Base-by-base conservation (phyloP, 2,797 vertebrate species). In the Antennarius maculatus region DNA sequence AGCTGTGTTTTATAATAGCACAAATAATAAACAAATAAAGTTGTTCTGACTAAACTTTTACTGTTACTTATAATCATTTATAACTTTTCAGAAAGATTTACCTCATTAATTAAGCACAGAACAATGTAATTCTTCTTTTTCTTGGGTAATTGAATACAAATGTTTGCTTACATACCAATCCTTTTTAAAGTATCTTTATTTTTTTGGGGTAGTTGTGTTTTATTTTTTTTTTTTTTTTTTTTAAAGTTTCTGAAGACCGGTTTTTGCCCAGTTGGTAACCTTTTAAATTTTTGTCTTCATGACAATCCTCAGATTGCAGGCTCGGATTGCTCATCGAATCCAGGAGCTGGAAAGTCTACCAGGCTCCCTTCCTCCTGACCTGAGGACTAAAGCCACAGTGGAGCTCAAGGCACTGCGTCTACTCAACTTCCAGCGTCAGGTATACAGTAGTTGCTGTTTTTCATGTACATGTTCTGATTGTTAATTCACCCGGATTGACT, bases 291-390 rank as follows among this genome's bases (percentile, higher is more conserved):
- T 49, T 4, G 18, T 34, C 28, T 45, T 17, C 5, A 0, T 58
- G 1, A 45, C 41, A 18, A 47, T 57, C 28, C 12, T 65, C 81
- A 99, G 97, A 55, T 92, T 99, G 75, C 97, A 99, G 89, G 97
- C 97, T 88, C 95, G 97, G 74, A 98, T 99, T 74, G 96, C 96
- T 74, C 97, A 99, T 78, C 95, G 97, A 81, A 99, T 99, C 81
- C 97, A 98, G 85, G 97, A 99, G 57, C 93, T 99, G 82, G 97
- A 99, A 82, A 99, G 96, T 85, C 91, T 99, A n/a, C 97, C 97
- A 7, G 97, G 97, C 62, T 97, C 96, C 13, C 75, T 99, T 72
- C 96, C 97, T 14, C 96, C 95, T 12, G 97, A 99, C 92, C 90
- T 99, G 80, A 93, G 97, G 91, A 98, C 94, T 59, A 99, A 99